phyloP scores from a whole-genome alignment of 2,113 vertebrate genomes.

The Bufo gargarizans region DNA sequence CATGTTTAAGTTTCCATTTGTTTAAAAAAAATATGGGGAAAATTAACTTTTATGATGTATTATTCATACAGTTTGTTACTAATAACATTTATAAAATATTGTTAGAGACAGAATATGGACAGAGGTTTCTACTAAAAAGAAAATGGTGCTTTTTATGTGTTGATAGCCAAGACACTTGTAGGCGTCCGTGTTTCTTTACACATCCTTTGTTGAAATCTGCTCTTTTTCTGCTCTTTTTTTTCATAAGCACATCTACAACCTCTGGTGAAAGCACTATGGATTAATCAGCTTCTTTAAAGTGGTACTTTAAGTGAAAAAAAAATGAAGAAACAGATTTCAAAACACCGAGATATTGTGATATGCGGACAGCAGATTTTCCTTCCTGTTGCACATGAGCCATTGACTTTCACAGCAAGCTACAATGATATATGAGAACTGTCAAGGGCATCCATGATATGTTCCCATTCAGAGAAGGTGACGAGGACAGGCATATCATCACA shows the following conservation, averaged over 20 bases:
- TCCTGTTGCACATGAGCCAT: constrained; percentile 47
- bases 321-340: background rate
- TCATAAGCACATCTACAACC: background rate
- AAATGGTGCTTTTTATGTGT: background rate
- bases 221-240: background rate
- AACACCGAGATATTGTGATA: background rate
- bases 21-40: no score
- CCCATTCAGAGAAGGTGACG: constrained; percentile 44
- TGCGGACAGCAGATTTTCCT: constrained; percentile 32
- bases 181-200: background rate
- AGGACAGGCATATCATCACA: constrained; percentile 39
- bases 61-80: no score
- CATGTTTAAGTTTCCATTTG: no score
- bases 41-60: no score
- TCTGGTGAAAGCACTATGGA: background rate
- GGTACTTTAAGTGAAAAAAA: background rate
- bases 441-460: constrained; percentile 51
- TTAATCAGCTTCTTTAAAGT: constrained; percentile 9
- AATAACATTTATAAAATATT: no score
- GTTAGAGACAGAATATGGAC: no score
- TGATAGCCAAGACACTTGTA: background rate
- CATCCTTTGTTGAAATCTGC: constrained; percentile 1
- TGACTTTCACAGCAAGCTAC: constrained; percentile 46
- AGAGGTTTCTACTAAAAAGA: background rate
- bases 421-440: constrained; percentile 47